Evolutionary conservation across 2,113 vertebrate species (phyloP).

Genomic region (Vombatus ursinus): DNA sequence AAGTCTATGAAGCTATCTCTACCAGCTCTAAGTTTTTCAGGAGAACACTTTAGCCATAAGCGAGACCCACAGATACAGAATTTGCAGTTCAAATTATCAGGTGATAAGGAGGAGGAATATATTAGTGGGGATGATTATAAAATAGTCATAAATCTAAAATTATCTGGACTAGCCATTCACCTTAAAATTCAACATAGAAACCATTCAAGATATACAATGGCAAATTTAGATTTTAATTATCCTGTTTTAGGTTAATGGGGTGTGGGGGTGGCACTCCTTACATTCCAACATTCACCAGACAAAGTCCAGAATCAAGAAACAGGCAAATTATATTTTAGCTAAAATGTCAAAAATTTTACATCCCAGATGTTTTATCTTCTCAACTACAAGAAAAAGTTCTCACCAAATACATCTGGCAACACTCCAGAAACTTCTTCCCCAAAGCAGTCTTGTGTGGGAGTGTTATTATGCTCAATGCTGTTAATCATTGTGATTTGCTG

Average conservation of each 20-base stretch:
- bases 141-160: background rate
- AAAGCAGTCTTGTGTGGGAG: fast-evolving
- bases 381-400: background rate
- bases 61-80: background rate
- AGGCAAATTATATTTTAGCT: background rate
- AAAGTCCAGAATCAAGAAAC: background rate
- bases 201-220: background rate
- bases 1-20: background rate
- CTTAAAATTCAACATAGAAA: background rate
- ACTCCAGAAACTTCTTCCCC: background rate
- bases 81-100: background rate
- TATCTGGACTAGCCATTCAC: background rate
- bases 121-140: background rate
- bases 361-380: slow-evolving; percentile 1
- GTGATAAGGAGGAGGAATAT: background rate
- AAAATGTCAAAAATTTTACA: background rate
- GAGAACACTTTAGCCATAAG: background rate
- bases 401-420: background rate
- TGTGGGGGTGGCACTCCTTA: background rate
- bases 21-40: background rate
- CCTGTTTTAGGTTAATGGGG: background rate
- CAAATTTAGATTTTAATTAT: background rate
- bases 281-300: background rate
- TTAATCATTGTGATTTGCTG: background rate
- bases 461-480: background rate